Base-by-base conservation (phyloP, 2,888 invertebrate genomes). In the Spisula subtruncata region DNA sequence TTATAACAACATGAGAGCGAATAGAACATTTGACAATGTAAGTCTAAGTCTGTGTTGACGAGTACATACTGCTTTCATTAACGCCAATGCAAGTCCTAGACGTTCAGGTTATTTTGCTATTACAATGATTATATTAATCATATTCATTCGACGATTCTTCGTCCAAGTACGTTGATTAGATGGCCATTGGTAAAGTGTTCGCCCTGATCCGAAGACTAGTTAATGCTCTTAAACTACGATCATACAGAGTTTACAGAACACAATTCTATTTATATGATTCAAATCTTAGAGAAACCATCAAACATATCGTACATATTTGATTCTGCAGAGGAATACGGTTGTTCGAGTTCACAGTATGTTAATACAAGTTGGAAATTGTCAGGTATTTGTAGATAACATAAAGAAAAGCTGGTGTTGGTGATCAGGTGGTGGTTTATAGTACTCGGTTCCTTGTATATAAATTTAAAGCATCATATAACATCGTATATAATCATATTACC, bases 321-420 rank as follows among this genome's bases (percentile, higher is more conserved):
- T 81, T 66, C 35, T 35, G n/a, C 71, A 89, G 89, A 86, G 89
- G 79, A 84, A 84, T 60, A 87, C 89, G 12, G 81, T 90, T 56
- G 81, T 87, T 48, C 85, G 87, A 20, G 89, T 87, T 14, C 48
- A 79, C 54, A 90, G 87, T 81, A 84, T 51, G 81, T 35, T 90
- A 18, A 29, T 90, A 29, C 87, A 87, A 54, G 75, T 90, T 32
- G 87, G 84, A 29, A 85, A 85, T 75, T 89, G 87, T 81, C 81
- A 89, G 87, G 89, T 89, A 87, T 54, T n/a, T 48, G n/a, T 20
- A 25, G 25, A 66, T 66, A 66, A 66, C n/a, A n/a, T 25, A 16
- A 51, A 51, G 16, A 51, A 0, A 82, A 60, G 8, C 0, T 66
- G 60, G 60, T 66, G 60, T 66, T 4, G 25, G 25, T 25, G 6